Percentiles rank a stretch among this genome's conserved stretches.
phyloP scores from a whole-genome alignment of 2,888 invertebrate species.

The Nemotelus nigrinus region DNA sequence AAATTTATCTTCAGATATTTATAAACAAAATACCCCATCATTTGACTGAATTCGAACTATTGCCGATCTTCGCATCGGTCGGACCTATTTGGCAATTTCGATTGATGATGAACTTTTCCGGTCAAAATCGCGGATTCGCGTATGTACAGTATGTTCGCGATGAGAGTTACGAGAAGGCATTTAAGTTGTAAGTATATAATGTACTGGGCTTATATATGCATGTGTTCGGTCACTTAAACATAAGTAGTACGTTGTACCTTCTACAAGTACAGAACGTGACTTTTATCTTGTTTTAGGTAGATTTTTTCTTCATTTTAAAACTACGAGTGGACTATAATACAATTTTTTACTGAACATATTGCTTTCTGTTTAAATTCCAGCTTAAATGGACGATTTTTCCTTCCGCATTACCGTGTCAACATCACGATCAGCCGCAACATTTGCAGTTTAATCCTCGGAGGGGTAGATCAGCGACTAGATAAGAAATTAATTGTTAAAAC shows the following conservation, averaged over 20 bases:
- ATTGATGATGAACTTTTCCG: constrained; percentile 49
- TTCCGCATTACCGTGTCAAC: not conserved
- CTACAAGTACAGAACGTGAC: not conserved
- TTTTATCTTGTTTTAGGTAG: constrained; percentile 12
- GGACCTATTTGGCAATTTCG: constrained; percentile 46
- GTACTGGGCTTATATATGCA: too few relatives aligned
- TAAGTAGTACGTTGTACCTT: too few relatives aligned
- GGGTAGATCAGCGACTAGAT: not conserved
- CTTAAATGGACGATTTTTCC: not conserved
- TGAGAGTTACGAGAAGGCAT: constrained; percentile 12
- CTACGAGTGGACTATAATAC: not conserved
- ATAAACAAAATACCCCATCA: constrained; percentile 35
- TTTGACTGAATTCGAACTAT: constrained; percentile 35
- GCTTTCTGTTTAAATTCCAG: not conserved
- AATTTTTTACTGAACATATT: not conserved
- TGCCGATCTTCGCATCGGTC: constrained; percentile 40
- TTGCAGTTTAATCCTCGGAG: constrained; percentile 14
- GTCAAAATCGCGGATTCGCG: constrained; percentile 47
- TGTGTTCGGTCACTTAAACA: too few relatives aligned
- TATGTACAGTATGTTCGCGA: constrained; percentile 44
- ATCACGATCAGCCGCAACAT: constrained; percentile 30
- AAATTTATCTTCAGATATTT: constrained; percentile 28
- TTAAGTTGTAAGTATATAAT: constrained; percentile 36
- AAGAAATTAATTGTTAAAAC: constrained; percentile 6
- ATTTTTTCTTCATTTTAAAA: not conserved